Evolutionary conservation across 2,888 invertebrate species (phyloP), one percentile per base, ranked within the genome.

Genomic region (Mellilla xanthometata): DNA sequence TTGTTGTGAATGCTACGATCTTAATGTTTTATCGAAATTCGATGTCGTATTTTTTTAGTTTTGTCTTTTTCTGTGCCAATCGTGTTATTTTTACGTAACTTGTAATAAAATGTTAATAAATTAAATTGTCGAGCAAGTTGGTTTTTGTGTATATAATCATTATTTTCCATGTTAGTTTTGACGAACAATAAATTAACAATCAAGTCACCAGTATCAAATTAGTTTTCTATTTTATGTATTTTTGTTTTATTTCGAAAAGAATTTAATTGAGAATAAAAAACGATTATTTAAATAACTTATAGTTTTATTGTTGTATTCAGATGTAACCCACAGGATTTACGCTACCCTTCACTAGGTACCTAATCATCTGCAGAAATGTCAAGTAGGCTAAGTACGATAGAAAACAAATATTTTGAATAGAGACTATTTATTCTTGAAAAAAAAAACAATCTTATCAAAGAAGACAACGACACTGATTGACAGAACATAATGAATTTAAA

Each of bases 231-330:
- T 68, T 60, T 68, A 60, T 68, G 56, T 66, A 58, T 59, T 59
- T 54, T 56, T 60, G 60, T 63, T 74, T 72, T 73, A 70, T 69
- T 73, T 71, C 70, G 62, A 71, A 70, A 75, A 70, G 59, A 73
- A 72, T 73, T 75, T 70, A 66, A 77, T 80, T 76, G 71, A 76
- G 49, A 53, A 52, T 46, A 55, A 55, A 52, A n/a, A 50, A 38
- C 41, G 38, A 48, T 50, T 52, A 49, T 52, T 48, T 53, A 49
- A 53, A 49, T 47, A 15, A 6, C 0, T 24, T 34, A 15, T 23
- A 42, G 32, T 52, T 26, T 35, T 39, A 36, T 12, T 39, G 27
- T n/a, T n/a, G n/a, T n/a, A n/a, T n/a, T n/a, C n/a, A n/a, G n/a
- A n/a, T n/a, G n/a, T n/a, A n/a, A n/a, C n/a, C n/a, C n/a, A n/a